A percentile compares a stretch with the other conserved stretches of the same genome.
Conservation (phyloP, 2,113 vertebrate genomes). For the Eidolon helvum region DNA sequence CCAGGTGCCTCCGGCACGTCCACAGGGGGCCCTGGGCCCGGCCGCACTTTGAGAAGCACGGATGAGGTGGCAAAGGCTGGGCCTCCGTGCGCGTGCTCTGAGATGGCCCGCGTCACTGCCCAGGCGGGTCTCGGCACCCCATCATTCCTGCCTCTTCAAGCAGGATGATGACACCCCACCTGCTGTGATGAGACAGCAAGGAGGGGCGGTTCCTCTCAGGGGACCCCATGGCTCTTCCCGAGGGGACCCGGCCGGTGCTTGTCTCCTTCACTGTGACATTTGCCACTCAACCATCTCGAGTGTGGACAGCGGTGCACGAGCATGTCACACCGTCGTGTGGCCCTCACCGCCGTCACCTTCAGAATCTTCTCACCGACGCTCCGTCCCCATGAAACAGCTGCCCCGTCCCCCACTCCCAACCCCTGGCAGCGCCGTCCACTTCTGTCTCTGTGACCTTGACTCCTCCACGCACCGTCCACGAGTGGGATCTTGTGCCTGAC, state of each 20-base stretch:
- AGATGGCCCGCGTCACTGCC: accelerated
- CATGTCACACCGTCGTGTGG: accelerated
- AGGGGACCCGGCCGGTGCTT: background rate
- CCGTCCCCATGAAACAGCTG: accelerated
- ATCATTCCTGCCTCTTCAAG: background rate
- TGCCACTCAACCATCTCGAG: too few species aligned
- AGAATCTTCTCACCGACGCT: background rate
- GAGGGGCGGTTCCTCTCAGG: background rate
- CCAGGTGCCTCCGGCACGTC: background rate
- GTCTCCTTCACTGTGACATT: background rate
- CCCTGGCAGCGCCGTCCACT: background rate
- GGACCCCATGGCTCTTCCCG: too few species aligned
- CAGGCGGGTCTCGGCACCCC: background rate
- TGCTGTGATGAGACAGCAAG: too few species aligned
- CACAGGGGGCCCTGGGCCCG: background rate
- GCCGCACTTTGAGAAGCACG: accelerated
- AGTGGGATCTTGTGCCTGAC: background rate
- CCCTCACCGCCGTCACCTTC: background rate
- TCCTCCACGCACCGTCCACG: accelerated
- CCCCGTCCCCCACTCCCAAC: background rate
- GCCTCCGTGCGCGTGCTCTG: accelerated
- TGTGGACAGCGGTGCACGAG: background rate
- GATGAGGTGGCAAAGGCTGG: accelerated
- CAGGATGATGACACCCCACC: accelerated
- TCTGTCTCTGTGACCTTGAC: background rate